These are phyloP conservation scores for Harpagoxenus sublaevis DNA, from an alignment of 2,888 invertebrate species.

Conservation along the genomic window DNA sequence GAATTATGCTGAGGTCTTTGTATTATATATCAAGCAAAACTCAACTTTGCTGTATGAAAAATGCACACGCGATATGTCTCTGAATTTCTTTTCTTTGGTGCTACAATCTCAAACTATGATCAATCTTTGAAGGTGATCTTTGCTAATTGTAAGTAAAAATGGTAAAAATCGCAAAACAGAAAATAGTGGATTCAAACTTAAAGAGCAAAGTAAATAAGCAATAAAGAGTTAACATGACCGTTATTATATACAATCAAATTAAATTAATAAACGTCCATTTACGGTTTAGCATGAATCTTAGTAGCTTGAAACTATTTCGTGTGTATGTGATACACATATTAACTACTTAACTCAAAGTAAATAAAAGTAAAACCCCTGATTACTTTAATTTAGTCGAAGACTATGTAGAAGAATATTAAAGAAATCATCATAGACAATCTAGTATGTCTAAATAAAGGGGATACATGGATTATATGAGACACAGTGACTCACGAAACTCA, in stretches of 20 bases:
- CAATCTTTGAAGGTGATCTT: not conserved
- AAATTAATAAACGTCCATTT: too few species aligned
- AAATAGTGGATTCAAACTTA: not conserved
- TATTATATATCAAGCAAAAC: not conserved
- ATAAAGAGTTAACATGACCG: too few species aligned
- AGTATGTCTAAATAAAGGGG: too few species aligned
- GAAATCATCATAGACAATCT: too few species aligned
- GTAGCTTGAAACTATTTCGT: too few species aligned
- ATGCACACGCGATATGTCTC: not conserved
- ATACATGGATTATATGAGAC: too few species aligned
- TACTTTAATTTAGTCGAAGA: not conserved
- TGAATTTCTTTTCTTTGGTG: not conserved
- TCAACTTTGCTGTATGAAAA: not conserved
- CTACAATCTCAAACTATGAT: not conserved
- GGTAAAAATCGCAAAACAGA: not conserved
- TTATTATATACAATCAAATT: too few species aligned
- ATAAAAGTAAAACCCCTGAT: too few species aligned
- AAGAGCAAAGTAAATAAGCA: not conserved
- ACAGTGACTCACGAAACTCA: too few species aligned
- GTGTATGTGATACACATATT: too few species aligned
- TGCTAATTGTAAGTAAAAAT: not conserved
- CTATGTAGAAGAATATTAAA: not conserved
- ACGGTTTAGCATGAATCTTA: too few species aligned
- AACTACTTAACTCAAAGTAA: not conserved
- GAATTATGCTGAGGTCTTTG: not conserved